Conservation (phyloP, 2,888 invertebrate species). For the Trilocha varians region DNA sequence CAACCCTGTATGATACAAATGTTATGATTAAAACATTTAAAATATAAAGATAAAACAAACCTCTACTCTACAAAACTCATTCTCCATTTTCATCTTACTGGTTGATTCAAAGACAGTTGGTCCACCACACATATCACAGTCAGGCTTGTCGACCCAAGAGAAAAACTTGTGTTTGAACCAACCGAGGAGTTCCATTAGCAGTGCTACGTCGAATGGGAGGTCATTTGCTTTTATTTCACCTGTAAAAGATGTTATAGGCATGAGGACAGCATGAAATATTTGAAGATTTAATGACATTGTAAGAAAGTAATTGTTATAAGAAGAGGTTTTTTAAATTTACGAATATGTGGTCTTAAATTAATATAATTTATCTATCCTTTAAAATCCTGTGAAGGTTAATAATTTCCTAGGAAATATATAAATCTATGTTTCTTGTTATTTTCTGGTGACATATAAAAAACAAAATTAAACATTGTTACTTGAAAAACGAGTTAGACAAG, state of each 20-base stretch:
- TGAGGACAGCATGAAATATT: too few species aligned
- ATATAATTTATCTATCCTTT: too few species aligned
- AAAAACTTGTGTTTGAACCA: slow-evolving; percentile 98
- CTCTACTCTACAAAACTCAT: slow-evolving; percentile 74
- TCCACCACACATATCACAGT: slow-evolving; percentile 80
- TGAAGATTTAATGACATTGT: too few species aligned
- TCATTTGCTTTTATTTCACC: slow-evolving; percentile 49
- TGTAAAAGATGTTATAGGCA: slow-evolving; percentile 13
- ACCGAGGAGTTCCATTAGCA: slow-evolving; percentile 83
- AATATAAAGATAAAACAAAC: slow-evolving; percentile 42
- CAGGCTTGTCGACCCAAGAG: slow-evolving; percentile 87
- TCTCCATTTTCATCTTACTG: slow-evolving; percentile 44
- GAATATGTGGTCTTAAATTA: too few species aligned
- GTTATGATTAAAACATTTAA: background rate
- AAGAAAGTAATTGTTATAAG: too few species aligned
- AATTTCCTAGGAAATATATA: too few species aligned
- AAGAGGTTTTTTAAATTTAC: too few species aligned
- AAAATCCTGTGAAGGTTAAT: too few species aligned
- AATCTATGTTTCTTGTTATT: too few species aligned
- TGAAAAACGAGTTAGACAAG: too few species aligned
- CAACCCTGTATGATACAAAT: background rate
- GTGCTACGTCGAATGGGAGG: slow-evolving; percentile 78
- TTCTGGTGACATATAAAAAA: too few species aligned
- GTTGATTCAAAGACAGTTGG: slow-evolving; percentile 55
- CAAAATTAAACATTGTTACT: too few species aligned